Evolutionary conservation across 2,113 vertebrate species (phyloP), one percentile per base, ranked within the genome.

Genomic region (Perca flavescens): DNA sequence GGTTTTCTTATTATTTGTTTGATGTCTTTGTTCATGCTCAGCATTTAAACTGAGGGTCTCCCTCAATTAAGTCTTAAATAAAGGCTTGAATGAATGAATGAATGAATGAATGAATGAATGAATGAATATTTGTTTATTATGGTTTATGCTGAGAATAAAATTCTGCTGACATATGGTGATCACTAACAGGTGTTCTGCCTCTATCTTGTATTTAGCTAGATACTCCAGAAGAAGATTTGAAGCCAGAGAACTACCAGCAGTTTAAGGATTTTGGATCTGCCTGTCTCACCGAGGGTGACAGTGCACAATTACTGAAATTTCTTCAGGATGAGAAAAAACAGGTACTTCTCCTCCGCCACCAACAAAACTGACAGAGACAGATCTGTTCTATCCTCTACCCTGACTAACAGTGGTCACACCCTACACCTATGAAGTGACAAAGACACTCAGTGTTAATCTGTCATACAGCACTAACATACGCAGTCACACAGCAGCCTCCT

Each of bases 271-370:
- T 97, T 57, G 96, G 96, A 65, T 93, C 90, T 78, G 95, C 95
- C 64, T 98, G 96, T 86, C 94, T 99, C 80, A 92, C 95, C 77
- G 94, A 96, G 77, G 96, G 95, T 0, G 88, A 95, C 61, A 83
- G 90, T 50, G 88, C 92, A 71, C 91, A 95, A 69, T 94, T 99
- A 40, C 88, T 97, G 71, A 93, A 95, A 87, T 94, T 98, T 86
- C 92, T 97, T 75, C 92, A 96, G 87, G 96, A 98, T 88, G 95
- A 97, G 75, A 96, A 96, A 85, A 99, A 99, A 91, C 95, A 96
- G 96, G 98, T 98, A 90, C 57, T 78, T 61, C 28, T 74, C 21
- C 13, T 28, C 15, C 22, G 11, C 11, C 15, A 6, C 4, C 3
- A 34, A 21, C 50, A 36, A 9, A 9, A 0, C 80, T 31, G 49